Percentiles rank a stretch among this genome's conserved stretches.
These are phyloP conservation scores for Lasioglossum pauxillum DNA, from an alignment of 2,888 invertebrate genomes.

Conservation along the genomic window DNA sequence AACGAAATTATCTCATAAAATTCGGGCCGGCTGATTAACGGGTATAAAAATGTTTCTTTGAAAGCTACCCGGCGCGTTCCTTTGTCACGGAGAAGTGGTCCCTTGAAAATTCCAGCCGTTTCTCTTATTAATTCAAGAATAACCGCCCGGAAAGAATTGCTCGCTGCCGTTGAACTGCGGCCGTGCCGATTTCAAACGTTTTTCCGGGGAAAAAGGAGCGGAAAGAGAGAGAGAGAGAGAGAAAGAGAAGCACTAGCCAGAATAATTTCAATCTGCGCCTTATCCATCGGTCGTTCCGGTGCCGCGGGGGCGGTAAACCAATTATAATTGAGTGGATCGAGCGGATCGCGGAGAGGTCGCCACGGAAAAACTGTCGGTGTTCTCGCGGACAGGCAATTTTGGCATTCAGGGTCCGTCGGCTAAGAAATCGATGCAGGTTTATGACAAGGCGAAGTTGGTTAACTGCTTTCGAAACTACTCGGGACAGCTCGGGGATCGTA, in stretches of 20 bases:
- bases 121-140: constrained; percentile 57
- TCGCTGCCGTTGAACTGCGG: constrained; percentile 24
- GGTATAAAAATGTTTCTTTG: constrained; percentile 41
- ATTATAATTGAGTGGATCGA: constrained; percentile 19
- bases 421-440: constrained; percentile 60
- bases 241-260: neutral
- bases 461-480: constrained; percentile 56
- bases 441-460: constrained; percentile 50
- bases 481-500: constrained; percentile 53
- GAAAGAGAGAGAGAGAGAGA: neutral
- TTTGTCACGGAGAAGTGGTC: constrained; percentile 33
- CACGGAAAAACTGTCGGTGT: neutral
- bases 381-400: neutral
- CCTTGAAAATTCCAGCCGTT: constrained; percentile 48
- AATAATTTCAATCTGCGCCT: neutral
- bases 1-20: constrained; percentile 47
- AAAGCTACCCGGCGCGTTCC: constrained; percentile 27
- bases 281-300: neutral
- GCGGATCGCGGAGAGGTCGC: neutral
- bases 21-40: constrained; percentile 44
- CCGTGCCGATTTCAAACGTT: constrained; percentile 21
- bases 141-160: constrained; percentile 42
- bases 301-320: neutral
- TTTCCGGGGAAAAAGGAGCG: neutral
- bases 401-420: constrained; percentile 10